These are phyloP conservation scores for Clanis bilineata DNA, from an alignment of 2,888 invertebrate genomes.

Conservation along the genomic window DNA sequence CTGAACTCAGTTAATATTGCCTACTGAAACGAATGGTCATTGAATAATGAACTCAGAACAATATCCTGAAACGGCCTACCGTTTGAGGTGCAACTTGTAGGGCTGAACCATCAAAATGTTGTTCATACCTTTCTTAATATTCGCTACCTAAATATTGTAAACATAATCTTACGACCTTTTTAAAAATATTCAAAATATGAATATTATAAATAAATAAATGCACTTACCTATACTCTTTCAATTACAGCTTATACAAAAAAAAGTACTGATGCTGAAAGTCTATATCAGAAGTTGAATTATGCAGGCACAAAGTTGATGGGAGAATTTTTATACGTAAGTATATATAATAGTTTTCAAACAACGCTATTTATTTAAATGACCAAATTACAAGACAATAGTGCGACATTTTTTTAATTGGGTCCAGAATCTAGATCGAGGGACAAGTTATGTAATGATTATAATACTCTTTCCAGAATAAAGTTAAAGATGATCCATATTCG, in stretches of 20 bases:
- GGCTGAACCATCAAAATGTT: too few relatives aligned
- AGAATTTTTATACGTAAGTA: constrained; percentile 1
- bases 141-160: too few relatives aligned
- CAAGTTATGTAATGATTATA: neutral
- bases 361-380: too few relatives aligned
- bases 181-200: neutral
- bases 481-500: neutral
- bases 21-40: too few relatives aligned
- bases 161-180: too few relatives aligned
- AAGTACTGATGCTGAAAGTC: neutral
- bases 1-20: too few relatives aligned
- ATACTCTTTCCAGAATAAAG: neutral
- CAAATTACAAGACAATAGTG: neutral
- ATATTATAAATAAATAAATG: neutral
- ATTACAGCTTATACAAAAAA: neutral
- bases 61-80: too few relatives aligned
- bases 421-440: too few relatives aligned
- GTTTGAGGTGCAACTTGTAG: too few relatives aligned
- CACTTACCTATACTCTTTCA: neutral
- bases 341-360: neutral
- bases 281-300: neutral
- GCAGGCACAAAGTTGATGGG: neutral
- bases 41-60: too few relatives aligned
- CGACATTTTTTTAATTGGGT: neutral
- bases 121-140: too few relatives aligned